Percentiles rank a stretch among this genome's conserved stretches.
Evolutionary conservation across 2,113 vertebrate species (phyloP).

Genomic region (Istiophorus platypterus): DNA sequence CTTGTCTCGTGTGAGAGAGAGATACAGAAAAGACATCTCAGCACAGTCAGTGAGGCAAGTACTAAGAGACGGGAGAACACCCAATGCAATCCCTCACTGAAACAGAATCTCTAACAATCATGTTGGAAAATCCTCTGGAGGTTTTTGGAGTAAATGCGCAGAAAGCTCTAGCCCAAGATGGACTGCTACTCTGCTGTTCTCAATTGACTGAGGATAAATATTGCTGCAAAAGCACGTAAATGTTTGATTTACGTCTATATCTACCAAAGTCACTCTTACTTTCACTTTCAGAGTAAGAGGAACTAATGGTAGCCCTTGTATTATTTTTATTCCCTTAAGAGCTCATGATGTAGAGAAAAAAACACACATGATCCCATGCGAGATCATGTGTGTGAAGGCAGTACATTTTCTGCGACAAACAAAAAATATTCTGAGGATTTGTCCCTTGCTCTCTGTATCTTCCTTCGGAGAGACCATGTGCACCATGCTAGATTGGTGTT

Average conservation of each 20-base stretch:
- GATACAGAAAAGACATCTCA: constrained; percentile 1
- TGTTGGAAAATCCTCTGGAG: constrained; percentile 55
- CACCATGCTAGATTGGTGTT: constrained; percentile 20
- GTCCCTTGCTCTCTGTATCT: constrained; percentile 22
- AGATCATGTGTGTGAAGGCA: constrained; percentile 25
- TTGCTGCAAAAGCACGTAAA: constrained; percentile 40
- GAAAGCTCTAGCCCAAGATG: constrained; percentile 42
- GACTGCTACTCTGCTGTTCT: constrained; percentile 26
- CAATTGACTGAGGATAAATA: constrained; percentile 6
- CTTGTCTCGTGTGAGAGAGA: background rate
- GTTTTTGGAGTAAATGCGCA: constrained; percentile 43
- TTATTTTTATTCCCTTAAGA: constrained; percentile 26
- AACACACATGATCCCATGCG: background rate
- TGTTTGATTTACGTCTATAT: constrained; percentile 5
- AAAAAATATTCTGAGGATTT: constrained; percentile 47
- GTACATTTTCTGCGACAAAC: constrained; percentile 10
- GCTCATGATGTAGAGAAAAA: background rate
- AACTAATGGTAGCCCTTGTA: constrained; percentile 29
- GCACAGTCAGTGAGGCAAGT: constrained; percentile 30
- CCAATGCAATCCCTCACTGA: constrained; percentile 38
- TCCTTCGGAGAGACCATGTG: constrained; percentile 25
- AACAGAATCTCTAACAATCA: constrained; percentile 46
- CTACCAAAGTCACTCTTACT: constrained; percentile 18
- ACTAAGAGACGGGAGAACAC: constrained; percentile 32
- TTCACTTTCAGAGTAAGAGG: constrained; percentile 15